Evolutionary conservation across 92 coral and sea anemone species (phyloP).

Genomic region (Phymanthus crucifer): DNA sequence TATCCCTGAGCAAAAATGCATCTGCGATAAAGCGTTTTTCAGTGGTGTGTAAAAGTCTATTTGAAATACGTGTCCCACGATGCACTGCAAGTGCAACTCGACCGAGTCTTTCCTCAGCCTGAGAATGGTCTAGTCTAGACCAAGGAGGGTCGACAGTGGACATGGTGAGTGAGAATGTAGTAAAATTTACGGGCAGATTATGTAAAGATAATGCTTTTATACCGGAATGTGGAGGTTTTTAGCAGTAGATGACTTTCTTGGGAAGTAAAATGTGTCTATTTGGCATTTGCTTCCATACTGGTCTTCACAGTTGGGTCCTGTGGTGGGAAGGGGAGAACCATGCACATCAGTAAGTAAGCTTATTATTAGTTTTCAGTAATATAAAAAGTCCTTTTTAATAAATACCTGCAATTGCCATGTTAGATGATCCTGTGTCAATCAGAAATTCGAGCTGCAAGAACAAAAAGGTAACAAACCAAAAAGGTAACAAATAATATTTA

Average conservation of each 20-base stretch:
- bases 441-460: conserved; percentile 73
- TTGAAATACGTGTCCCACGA: no score
- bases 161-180: no score
- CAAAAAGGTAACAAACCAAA: background rate
- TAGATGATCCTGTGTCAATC: conserved; percentile 92
- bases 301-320: conserved; percentile 85
- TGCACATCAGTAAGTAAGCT: background rate
- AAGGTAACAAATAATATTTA: no score
- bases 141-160: no score
- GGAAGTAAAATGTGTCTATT: conserved; percentile 78
- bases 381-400: background rate
- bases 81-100: no score
- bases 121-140: no score
- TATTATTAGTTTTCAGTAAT: background rate
- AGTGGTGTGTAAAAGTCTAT: no score
- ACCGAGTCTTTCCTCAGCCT: no score
- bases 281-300: conserved; percentile 77
- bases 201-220: conserved; percentile 13
- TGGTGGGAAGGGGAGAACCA: no score
- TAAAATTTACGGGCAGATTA: no score
- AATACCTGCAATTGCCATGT: conserved; percentile 94
- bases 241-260: conserved; percentile 73
- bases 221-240: conserved; percentile 72
- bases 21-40: no score
- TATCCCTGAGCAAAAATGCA: no score